These are phyloP conservation scores for Atrichornis clamosus DNA, from an alignment of 2,113 vertebrate species.

Conservation along the genomic window DNA sequence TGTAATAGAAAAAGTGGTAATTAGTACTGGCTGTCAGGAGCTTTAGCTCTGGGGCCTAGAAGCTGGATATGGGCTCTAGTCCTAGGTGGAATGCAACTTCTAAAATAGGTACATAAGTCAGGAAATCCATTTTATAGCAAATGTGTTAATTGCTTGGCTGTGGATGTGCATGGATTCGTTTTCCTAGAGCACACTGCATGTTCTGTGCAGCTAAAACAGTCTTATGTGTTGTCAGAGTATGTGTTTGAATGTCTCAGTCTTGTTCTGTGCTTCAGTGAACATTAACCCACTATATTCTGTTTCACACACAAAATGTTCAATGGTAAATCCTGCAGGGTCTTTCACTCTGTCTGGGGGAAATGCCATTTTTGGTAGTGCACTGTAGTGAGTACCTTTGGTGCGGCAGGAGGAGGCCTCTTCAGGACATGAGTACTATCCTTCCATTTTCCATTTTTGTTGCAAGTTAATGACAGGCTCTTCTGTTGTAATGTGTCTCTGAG, in stretches of 20 bases:
- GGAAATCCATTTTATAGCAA: background rate
- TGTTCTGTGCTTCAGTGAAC: background rate
- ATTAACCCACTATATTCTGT: background rate
- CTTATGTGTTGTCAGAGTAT: background rate
- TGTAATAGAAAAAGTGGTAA: background rate
- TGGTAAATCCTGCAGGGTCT: background rate
- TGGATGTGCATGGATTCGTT: accelerated
- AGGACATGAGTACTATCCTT: background rate
- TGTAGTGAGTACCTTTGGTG: background rate
- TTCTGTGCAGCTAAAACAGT: background rate
- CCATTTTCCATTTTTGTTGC: background rate
- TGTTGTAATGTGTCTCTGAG: background rate
- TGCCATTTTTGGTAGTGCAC: background rate
- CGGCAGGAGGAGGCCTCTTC: background rate
- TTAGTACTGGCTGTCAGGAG: background rate
- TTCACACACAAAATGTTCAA: background rate
- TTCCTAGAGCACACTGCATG: background rate
- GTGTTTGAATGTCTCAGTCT: background rate
- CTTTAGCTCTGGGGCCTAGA: background rate
- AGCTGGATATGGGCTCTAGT: background rate
- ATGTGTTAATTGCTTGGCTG: background rate
- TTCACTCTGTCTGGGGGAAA: background rate
- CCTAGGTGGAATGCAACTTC: background rate
- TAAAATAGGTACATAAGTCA: background rate
- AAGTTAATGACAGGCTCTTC: background rate